Conservation (phyloP, 2,888 invertebrate species). For the Drosophila macrothrix region DNA sequence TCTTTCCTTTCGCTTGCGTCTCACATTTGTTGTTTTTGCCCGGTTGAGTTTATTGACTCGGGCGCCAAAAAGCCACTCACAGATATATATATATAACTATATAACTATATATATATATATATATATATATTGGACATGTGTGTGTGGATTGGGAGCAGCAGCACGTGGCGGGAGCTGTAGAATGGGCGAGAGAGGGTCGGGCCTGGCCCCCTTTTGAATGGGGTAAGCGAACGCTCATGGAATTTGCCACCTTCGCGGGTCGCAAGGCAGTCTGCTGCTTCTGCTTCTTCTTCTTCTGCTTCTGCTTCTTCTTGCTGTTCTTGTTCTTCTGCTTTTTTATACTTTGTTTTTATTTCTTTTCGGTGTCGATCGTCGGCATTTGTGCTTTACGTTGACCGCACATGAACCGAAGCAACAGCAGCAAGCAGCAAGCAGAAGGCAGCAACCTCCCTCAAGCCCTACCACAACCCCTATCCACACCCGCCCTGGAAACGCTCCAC, state of each 20-base stretch:
- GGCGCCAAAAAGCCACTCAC: conserved; percentile 35
- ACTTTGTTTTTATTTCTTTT: neutral
- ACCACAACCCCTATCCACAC: neutral
- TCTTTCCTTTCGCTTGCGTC: conserved; percentile 45
- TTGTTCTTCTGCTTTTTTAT: neutral
- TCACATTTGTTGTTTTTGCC: conserved; percentile 24
- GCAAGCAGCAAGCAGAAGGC: conserved; percentile 9
- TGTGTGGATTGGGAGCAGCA: conserved; percentile 25
- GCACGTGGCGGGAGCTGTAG: neutral
- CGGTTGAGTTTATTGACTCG: conserved; percentile 64
- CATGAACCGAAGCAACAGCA: conserved; percentile 49
- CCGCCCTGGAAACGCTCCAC: conserved; percentile 15
- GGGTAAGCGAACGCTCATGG: conserved; percentile 51
- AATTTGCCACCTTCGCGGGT: conserved; percentile 52
- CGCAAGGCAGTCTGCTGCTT: conserved; percentile 1
- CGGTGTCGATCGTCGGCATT: conserved; percentile 32
- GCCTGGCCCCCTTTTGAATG: conserved; percentile 40
- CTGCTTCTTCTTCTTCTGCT: rapidly evolving
- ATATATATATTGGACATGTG: neutral
- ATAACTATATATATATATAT: neutral
- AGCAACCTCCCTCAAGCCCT: neutral
- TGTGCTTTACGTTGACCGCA: conserved; percentile 59
- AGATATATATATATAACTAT: neutral
- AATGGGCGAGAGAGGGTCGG: conserved; percentile 1
- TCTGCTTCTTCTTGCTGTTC: neutral